These are phyloP conservation scores for Thamnaconus septentrionalis DNA, from an alignment of 2,113 vertebrate species.

Conservation along the genomic window DNA sequence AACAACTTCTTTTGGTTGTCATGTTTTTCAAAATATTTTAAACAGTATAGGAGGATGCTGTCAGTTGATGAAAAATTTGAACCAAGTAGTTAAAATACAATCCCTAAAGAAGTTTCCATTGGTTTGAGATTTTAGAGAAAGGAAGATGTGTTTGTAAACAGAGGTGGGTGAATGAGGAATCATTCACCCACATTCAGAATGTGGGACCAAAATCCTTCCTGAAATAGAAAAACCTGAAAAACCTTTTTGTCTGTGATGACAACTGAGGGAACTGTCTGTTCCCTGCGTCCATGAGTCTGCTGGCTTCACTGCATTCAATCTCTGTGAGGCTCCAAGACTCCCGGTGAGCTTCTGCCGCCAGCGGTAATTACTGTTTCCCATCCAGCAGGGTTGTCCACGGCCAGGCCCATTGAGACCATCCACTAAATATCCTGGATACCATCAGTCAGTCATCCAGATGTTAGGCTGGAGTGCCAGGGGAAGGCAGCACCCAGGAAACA, in stretches of 20 bases:
- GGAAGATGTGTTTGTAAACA: too few relatives aligned
- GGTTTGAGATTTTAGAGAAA: too few relatives aligned
- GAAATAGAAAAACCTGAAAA: not conserved
- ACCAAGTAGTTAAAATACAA: too few relatives aligned
- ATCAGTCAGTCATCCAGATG: slow-evolving; percentile 44
- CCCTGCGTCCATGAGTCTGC: slow-evolving; percentile 46
- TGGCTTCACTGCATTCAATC: slow-evolving; percentile 54
- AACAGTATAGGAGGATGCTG: too few relatives aligned
- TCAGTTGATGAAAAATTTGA: too few relatives aligned
- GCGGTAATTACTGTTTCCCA: slow-evolving; percentile 65
- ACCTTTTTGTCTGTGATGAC: slow-evolving; percentile 35
- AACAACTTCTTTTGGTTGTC: too few relatives aligned
- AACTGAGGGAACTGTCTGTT: slow-evolving; percentile 49
- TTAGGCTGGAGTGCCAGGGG: slow-evolving; percentile 36
- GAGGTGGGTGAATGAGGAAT: slow-evolving; percentile 15
- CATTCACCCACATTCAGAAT: slow-evolving; percentile 12
- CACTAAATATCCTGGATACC: slow-evolving; percentile 61
- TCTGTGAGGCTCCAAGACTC: slow-evolving; percentile 50
- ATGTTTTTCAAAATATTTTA: too few relatives aligned
- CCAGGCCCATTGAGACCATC: slow-evolving; percentile 39
- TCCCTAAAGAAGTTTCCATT: too few relatives aligned
- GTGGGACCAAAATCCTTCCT: not conserved
- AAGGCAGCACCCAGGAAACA: slow-evolving; percentile 30
- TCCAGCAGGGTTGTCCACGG: slow-evolving; percentile 45
- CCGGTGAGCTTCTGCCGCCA: slow-evolving; percentile 26